Conservation (phyloP, 2,888 invertebrate genomes). For the Apodemia mormo region DNA sequence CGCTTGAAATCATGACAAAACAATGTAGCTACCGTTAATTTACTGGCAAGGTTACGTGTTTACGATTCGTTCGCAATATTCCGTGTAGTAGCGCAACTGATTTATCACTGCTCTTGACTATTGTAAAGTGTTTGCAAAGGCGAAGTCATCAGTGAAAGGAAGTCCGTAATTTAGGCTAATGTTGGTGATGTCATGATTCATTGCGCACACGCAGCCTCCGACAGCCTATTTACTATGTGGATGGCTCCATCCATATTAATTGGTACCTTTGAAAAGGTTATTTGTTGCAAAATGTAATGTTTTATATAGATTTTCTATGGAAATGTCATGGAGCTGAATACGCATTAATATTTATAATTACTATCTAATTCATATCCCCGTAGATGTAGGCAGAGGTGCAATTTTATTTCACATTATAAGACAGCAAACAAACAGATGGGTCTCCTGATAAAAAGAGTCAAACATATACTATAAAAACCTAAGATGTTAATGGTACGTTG, state of each 20-base stretch:
- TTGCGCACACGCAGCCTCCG: constrained; percentile 17
- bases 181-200: constrained; percentile 19
- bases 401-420: no score
- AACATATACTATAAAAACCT: no score
- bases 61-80: neutral
- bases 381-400: no score
- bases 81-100: constrained; percentile 1
- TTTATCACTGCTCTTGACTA: constrained; percentile 16
- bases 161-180: constrained; percentile 21
- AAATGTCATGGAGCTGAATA: no score
- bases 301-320: neutral
- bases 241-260: constrained; percentile 15
- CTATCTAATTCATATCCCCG: no score
- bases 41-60: neutral
- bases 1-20: neutral
- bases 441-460: no score
- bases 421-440: no score
- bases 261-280: constrained; percentile 11
- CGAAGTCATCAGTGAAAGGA: constrained; percentile 20
- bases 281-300: constrained; percentile 1
- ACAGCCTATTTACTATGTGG: constrained; percentile 16
- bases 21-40: constrained; percentile 3
- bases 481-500: no score
- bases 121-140: constrained; percentile 17
- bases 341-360: no score